A percentile compares a stretch with the other conserved stretches of the same genome.
Conservation (phyloP, 1,140 invertebrate species). For the Lutraria rhynchaena region DNA sequence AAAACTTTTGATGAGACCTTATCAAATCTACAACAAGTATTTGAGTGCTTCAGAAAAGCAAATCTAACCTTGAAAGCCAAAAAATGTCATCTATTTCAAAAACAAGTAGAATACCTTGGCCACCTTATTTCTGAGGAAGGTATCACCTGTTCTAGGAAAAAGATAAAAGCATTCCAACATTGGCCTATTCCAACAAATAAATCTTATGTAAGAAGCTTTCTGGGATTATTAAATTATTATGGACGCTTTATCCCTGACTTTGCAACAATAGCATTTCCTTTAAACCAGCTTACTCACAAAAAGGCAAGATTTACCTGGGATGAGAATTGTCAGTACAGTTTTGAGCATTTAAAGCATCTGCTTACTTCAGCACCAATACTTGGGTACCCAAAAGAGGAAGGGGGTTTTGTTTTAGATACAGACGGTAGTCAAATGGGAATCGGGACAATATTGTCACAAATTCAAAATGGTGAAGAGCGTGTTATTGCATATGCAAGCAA, state of each 20-base stretch:
- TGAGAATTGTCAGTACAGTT: neutral
- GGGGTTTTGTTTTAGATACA: slow-evolving; percentile 24
- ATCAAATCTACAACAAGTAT: slow-evolving; percentile 13
- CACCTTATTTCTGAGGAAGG: slow-evolving; percentile 15
- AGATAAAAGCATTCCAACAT: slow-evolving; percentile 8
- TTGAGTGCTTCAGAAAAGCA: slow-evolving; percentile 26
- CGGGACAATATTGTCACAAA: neutral
- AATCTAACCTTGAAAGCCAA: slow-evolving; percentile 19
- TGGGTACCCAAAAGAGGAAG: neutral
- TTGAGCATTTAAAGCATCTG: neutral
- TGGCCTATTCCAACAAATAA: too few relatives aligned
- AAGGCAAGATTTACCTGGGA: slow-evolving; percentile 16
- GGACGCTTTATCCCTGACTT: slow-evolving; percentile 5
- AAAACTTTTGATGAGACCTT: slow-evolving; percentile 40
- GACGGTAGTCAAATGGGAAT: neutral
- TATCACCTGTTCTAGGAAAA: neutral
- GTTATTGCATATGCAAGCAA: slow-evolving; percentile 29
- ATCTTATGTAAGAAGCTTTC: neutral
- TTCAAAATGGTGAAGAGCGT: slow-evolving; percentile 1
- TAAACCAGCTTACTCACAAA: neutral
- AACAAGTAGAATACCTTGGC: slow-evolving; percentile 15
- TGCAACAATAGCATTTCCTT: neutral
- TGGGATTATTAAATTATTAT: neutral
- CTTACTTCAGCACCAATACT: slow-evolving; percentile 1
- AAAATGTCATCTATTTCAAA: slow-evolving; percentile 59